Conservation (phyloP, 2,797 vertebrate species). For the Pantherophis alleghaniensis region DNA sequence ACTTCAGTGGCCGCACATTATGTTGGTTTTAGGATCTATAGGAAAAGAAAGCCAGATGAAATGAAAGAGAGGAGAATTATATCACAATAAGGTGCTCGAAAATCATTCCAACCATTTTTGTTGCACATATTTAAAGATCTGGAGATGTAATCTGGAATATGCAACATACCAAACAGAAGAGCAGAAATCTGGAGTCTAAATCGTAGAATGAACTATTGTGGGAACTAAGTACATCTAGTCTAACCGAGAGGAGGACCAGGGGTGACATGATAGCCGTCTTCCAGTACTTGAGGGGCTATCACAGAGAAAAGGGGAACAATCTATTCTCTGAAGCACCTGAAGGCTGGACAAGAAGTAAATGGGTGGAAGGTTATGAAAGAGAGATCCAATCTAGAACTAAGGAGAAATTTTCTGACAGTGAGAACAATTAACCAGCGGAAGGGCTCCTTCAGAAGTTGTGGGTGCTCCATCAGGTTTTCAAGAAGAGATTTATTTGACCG, state of each 20-base stretch:
- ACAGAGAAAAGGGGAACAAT: background rate
- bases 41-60: background rate
- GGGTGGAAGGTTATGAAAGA: background rate
- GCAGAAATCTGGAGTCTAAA: background rate
- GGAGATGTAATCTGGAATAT: background rate
- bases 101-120: background rate
- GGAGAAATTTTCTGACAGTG: background rate
- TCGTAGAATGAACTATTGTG: background rate
- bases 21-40: slow-evolving; percentile 13
- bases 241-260: background rate
- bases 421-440: background rate
- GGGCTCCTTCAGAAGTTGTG: too few relatives aligned
- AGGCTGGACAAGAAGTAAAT: background rate
- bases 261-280: background rate
- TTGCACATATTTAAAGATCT: background rate
- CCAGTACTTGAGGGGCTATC: too few relatives aligned
- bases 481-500: background rate
- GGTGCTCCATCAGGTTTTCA: background rate
- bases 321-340: background rate
- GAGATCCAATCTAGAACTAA: background rate
- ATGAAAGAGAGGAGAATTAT: background rate
- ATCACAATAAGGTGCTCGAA: background rate
- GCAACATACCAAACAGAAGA: background rate
- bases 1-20: slow-evolving; percentile 6
- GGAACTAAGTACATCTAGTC: background rate